Evolutionary conservation across 2,113 vertebrate species (phyloP), one percentile per base, ranked within the genome.

Genomic region (Regulus satrapa): DNA sequence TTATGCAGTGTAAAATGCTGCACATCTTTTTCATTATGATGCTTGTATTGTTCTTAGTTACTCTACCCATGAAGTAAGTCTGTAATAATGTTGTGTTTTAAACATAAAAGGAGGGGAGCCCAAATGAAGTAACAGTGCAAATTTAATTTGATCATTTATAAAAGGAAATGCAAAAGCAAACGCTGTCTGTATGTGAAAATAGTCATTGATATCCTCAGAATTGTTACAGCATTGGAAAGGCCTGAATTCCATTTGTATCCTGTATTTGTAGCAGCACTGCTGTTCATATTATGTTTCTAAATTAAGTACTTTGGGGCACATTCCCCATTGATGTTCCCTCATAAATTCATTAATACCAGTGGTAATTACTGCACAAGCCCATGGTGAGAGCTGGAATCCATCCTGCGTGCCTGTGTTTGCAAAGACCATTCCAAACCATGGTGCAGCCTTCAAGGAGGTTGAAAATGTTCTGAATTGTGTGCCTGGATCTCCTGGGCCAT

Each of bases 11-110:
- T 79, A 83, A 95, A 91, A 94, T 10, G 63, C 89, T 16, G 26
- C 18, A 19, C 71, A 21, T 95, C 95, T 88, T 84, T 78, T 85
- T 92, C 94, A 81, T 93, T 93, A 73, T 40, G 88, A 59, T 55
- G 87, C 76, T 40, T 63, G 82, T 23, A 54, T 92, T 82, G 71
- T 72, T 51, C 68, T 84, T 55, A 40, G 89, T 69, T n/a, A 64
- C 81, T 74, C 64, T 85, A 43, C 24, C 82, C 82, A 18, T 69
- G 72, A 88, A 91, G 63, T 68, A 63, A 56, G 72, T 38, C 89
- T 48, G 4, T 36, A 92, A 87, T 83, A 72, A 34, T 6, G 32
- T 51, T 66, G 62, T 48, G 69, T 61, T 72, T 89, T 40, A 79
- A 76, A 76, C 61, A 84, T 78, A 81, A 93, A 96, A 75, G 84